Evolutionary conservation across 2,888 invertebrate genomes (phyloP).

Genomic region (Sinohyriopsis cumingii): DNA sequence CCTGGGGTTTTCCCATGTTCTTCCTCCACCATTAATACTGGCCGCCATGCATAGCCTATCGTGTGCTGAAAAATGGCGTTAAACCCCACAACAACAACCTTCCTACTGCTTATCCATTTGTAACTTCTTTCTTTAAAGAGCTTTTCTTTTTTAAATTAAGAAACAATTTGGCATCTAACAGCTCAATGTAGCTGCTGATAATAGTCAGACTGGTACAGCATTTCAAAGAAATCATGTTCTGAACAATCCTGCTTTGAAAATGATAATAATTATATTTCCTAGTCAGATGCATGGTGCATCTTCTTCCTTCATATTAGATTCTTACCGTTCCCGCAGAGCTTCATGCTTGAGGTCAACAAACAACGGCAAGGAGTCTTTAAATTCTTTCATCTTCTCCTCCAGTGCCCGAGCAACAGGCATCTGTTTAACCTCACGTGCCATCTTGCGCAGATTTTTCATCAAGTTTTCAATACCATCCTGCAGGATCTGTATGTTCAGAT

Average conservation of each 20-base stretch:
- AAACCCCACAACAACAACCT: no score
- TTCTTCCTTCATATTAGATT: not conserved
- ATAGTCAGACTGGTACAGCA: no score
- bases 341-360: conserved; percentile 94
- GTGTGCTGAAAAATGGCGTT: no score
- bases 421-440: conserved; percentile 78
- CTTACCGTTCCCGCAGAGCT: conserved; percentile 82
- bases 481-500: conserved; percentile 87
- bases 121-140: no score
- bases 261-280: not conserved
- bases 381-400: conserved; percentile 89
- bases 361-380: conserved; percentile 88
- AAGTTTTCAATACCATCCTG: conserved; percentile 90
- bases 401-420: conserved; percentile 80
- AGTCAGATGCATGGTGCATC: not conserved
- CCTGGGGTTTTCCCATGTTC: no score
- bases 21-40: no score
- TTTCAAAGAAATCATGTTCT: not conserved
- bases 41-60: no score
- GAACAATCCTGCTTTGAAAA: not conserved
- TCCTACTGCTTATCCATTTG: no score
- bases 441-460: conserved; percentile 83
- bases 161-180: no score
- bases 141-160: no score
- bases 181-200: no score